Evolutionary conservation across 1,140 invertebrate genomes (phyloP), one percentile per base, ranked within the genome.

Genomic region (Drosophila micromelanica): DNA sequence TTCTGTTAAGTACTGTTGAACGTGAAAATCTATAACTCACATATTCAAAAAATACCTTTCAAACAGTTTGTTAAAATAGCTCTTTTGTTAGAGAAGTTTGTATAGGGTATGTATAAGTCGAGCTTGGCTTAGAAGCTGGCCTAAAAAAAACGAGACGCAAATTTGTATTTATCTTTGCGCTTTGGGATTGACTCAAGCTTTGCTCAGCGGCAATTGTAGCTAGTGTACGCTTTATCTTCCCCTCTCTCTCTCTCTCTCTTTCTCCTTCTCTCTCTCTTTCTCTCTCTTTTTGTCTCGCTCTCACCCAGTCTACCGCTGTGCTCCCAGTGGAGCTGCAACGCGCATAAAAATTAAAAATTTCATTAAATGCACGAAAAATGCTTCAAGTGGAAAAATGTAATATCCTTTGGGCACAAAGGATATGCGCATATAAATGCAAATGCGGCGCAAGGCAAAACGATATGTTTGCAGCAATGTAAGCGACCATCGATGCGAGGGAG

Each of bases 381-480:
- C 84, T 87, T 87, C 76, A 87, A 87, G 84, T 87, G 84, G 84
- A 87, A 87, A 87, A 87, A 87, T 87, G 84, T 89, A 87, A 87
- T 87, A 87, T 87, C 84, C 84, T 87, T 89, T 87, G 84, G 84
- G 84, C 84, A 89, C 84, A 89, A 87, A 87, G 84, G 84, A 87
- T 87, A 70, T 82, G 84, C 79, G 78, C 82, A 89, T 87, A 89
- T 89, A 89, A 87, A 87, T 87, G 84, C 84, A 89, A 87, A 89
- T 87, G 84, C 73, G 74, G 73, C 65, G 54, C 54, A 20, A 17
- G 27, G 20, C 60, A 73, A 68, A 68, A 68, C 70, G 63, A 73
- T 68, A 68, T 73, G 70, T 68, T 68, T 40, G 45, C 55, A 54
- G 59, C 27, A 27, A 27, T 27, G 27, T 27, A 27, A 27, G 27